A percentile compares a stretch with the other conserved stretches of the same genome.
phyloP scores from a whole-genome alignment of 2,888 invertebrate genomes.

The Coelogynopora nodosa region DNA sequence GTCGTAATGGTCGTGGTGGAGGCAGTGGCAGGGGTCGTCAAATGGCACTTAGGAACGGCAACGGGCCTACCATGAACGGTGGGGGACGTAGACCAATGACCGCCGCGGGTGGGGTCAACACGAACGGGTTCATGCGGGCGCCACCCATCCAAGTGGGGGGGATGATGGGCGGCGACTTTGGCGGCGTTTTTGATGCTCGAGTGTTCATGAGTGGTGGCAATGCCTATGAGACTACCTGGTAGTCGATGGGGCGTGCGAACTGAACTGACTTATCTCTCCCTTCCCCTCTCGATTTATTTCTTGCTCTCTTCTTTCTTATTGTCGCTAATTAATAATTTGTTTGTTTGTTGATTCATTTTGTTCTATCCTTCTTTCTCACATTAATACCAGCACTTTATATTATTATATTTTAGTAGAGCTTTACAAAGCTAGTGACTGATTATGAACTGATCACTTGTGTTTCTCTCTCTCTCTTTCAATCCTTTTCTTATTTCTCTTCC shows the following conservation, averaged over 20 bases:
- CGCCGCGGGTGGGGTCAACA: constrained; percentile 45
- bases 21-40: constrained; percentile 48
- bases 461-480: background rate
- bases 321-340: background rate
- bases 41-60: too few species aligned
- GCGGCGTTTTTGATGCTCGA: background rate
- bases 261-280: too few species aligned
- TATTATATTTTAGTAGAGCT: too few species aligned
- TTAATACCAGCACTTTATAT: too few species aligned
- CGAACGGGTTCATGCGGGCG: constrained; percentile 48
- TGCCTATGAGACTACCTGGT: background rate
- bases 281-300: too few species aligned
- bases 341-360: background rate
- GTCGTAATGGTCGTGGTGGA: constrained; percentile 51
- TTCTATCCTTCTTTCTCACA: too few species aligned
- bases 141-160: background rate
- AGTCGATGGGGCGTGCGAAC: too few species aligned
- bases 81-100: background rate
- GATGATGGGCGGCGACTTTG: background rate
- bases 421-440: too few species aligned
- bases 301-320: background rate
- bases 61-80: constrained; percentile 32
- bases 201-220: background rate
- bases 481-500: background rate
- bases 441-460: too few species aligned